Percentiles rank a stretch among this genome's conserved stretches.
Conservation (phyloP, 2,113 vertebrate genomes). For the Erythrocercus mccallii region DNA sequence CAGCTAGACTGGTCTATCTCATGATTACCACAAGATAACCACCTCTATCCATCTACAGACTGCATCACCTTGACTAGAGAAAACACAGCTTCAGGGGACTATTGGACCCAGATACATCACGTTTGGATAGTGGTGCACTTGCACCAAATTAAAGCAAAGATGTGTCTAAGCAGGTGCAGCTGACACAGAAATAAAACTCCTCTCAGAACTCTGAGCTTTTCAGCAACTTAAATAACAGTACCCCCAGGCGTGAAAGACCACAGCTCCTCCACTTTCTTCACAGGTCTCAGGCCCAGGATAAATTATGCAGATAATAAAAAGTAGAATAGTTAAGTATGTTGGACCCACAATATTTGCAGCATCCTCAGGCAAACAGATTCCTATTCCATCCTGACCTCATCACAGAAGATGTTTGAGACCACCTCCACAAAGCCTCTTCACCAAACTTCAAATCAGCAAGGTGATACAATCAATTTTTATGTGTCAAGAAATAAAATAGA, state of each 20-base stretch:
- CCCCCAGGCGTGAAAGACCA: not conserved
- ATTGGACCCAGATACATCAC: not conserved
- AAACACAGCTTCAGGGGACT: not conserved
- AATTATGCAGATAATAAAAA: not conserved
- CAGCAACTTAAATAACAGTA: not conserved
- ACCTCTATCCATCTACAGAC: not conserved
- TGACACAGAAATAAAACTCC: not conserved
- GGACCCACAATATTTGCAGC: not conserved
- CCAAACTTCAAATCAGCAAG: not conserved
- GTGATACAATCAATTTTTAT: not conserved
- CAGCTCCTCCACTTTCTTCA: not conserved
- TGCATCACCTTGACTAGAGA: not conserved
- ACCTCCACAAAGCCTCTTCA: not conserved
- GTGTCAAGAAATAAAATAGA: not conserved
- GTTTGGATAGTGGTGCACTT: not conserved
- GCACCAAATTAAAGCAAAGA: not conserved
- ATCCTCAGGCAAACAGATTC: not conserved
- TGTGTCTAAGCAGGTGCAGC: not conserved
- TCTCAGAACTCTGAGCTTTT: not conserved
- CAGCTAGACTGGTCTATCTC: not conserved
- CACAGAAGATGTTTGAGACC: fast-evolving
- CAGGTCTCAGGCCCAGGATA: not conserved
- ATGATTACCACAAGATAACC: not conserved
- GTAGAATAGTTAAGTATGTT: not conserved
- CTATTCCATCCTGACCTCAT: not conserved